A percentile compares a stretch with the other conserved stretches of the same genome.
phyloP scores from a whole-genome alignment of 1,140 invertebrate species.

The Papilio xuthus region DNA sequence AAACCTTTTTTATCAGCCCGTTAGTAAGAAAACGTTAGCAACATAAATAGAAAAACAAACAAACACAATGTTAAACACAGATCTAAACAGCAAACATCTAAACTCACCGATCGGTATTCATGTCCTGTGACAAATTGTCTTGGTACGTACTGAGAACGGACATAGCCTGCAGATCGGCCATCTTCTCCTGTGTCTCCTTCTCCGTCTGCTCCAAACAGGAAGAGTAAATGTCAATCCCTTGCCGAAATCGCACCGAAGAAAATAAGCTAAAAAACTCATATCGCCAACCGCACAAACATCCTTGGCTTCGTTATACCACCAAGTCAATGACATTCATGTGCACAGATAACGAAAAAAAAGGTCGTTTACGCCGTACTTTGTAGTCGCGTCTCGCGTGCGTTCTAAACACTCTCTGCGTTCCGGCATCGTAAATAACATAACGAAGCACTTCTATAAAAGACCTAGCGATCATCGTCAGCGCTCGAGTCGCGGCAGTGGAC shows the following conservation, averaged over 20 bases:
- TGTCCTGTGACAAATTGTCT: slow-evolving; percentile 78
- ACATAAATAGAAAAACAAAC: not conserved
- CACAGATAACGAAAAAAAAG: slow-evolving; percentile 23
- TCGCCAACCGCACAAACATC: slow-evolving; percentile 2
- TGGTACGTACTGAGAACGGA: slow-evolving; percentile 77
- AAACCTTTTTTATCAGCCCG: not conserved
- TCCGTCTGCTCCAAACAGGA: slow-evolving; percentile 68
- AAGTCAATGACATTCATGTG: slow-evolving; percentile 46
- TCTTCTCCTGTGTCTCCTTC: slow-evolving; percentile 67
- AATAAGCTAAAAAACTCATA: not conserved
- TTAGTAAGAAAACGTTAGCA: slow-evolving; percentile 19
- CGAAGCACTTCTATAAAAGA: slow-evolving; percentile 56
- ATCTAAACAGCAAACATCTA: slow-evolving; percentile 39
- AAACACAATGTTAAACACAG: slow-evolving; percentile 32
- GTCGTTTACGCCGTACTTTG: slow-evolving; percentile 47
- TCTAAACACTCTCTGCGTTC: slow-evolving; percentile 46
- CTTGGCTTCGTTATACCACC: slow-evolving; percentile 31
- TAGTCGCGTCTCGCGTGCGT: slow-evolving; percentile 40
- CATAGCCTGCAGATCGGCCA: slow-evolving; percentile 76
- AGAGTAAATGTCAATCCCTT: slow-evolving; percentile 37
- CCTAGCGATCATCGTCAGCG: slow-evolving; percentile 50
- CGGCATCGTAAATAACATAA: slow-evolving; percentile 55
- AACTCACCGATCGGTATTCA: slow-evolving; percentile 81
- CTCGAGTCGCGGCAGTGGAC: slow-evolving; percentile 45
- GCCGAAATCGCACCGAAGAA: not conserved